Evolutionary conservation across 2,797 vertebrate genomes (phyloP).

Genomic region (Sylvia borin): DNA sequence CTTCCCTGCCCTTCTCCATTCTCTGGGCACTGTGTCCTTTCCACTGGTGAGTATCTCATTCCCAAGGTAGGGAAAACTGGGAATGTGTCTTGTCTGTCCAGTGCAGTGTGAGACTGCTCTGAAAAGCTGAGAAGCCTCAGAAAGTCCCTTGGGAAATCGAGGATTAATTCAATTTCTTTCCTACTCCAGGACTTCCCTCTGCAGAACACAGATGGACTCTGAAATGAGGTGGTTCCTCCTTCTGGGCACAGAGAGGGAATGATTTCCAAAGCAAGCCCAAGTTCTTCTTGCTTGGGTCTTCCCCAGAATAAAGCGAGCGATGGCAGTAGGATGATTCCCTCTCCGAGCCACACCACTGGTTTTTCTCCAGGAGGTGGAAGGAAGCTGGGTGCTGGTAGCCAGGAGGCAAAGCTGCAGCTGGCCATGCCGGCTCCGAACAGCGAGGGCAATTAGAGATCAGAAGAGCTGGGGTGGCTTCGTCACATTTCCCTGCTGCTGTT

Average conservation of each 20-base stretch:
- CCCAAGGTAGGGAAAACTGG: neutral
- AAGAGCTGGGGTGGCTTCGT: conserved; percentile 57
- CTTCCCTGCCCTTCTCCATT: neutral
- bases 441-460: conserved; percentile 59
- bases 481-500: conserved; percentile 68
- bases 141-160: neutral
- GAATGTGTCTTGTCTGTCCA: neutral
- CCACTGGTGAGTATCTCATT: neutral
- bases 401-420: conserved; percentile 27
- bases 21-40: neutral
- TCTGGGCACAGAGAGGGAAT: neutral
- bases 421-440: neutral
- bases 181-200: neutral
- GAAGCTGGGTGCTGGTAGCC: conserved; percentile 29
- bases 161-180: conserved; percentile 41
- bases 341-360: neutral
- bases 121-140: neutral
- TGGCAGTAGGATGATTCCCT: neutral
- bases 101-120: neutral
- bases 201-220: neutral
- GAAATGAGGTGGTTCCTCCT: conserved; percentile 21
- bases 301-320: rapidly evolving
- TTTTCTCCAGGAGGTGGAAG: neutral
- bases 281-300: neutral
- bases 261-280: neutral